Conservation (phyloP, 2,113 vertebrate species). For the Crotalus viridis region DNA sequence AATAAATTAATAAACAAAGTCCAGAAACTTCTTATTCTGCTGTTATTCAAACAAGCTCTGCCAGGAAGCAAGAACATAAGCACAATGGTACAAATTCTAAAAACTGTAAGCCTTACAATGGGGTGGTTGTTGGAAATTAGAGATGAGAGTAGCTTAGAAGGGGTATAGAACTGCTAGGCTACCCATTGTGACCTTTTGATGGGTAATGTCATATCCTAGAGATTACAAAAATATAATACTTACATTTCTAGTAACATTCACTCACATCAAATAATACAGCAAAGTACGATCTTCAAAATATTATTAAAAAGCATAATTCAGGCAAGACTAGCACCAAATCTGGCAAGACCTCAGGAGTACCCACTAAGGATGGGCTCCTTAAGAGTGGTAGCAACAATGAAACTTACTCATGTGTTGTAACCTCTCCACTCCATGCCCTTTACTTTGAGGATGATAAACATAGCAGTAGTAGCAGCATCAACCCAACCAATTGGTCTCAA, state of each 20-base stretch:
- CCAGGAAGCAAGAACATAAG: neutral
- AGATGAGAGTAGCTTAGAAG: neutral
- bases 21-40: neutral
- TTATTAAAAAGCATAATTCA: neutral
- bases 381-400: neutral
- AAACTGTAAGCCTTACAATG: neutral
- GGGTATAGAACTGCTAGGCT: neutral
- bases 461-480: neutral
- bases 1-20: neutral
- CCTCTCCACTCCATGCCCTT: neutral
- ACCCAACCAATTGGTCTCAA: neutral
- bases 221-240: neutral
- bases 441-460: neutral
- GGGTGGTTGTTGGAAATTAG: neutral
- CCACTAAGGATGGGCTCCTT: too few relatives aligned
- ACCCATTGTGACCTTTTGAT: neutral
- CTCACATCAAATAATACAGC: neutral
- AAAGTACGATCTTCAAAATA: neutral
- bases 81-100: neutral
- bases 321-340: neutral
- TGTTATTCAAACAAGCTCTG: neutral
- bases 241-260: neutral
- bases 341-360: neutral
- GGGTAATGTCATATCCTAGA: neutral
- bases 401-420: neutral